These are phyloP conservation scores for Leiothrix lutea DNA, from an alignment of 2,113 vertebrate species.

Conservation along the genomic window DNA sequence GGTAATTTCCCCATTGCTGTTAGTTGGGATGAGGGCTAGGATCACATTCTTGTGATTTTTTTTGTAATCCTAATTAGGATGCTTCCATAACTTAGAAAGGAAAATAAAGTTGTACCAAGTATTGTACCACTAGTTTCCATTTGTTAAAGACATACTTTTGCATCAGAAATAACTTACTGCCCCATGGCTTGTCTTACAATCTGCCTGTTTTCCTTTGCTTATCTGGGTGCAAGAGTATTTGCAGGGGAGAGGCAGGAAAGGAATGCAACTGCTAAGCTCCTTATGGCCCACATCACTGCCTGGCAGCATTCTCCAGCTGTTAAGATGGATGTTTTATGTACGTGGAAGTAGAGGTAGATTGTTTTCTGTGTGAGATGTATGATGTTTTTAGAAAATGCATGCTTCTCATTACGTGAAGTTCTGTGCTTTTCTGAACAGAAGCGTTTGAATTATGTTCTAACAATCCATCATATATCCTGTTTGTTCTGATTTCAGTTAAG, in stretches of 20 bases:
- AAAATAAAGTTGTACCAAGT: not conserved
- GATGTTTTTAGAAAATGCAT: not conserved
- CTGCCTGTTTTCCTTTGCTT: not conserved
- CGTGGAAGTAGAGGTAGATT: not conserved
- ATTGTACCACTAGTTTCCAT: not conserved
- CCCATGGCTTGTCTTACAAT: constrained; percentile 13
- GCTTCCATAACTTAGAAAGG: not conserved
- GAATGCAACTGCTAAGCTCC: constrained; percentile 43
- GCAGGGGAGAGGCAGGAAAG: constrained; percentile 17
- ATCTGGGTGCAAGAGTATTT: constrained; percentile 1
- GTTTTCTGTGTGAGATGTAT: constrained; percentile 2
- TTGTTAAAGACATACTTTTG: constrained; percentile 25
- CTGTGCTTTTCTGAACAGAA: not conserved
- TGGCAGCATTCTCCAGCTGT: constrained; percentile 45
- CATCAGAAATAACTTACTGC: constrained; percentile 28
- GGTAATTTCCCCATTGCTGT: not conserved
- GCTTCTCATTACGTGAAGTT: not conserved
- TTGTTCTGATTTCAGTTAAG: constrained; percentile 16
- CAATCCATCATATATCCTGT: not conserved
- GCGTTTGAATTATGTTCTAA: constrained; percentile 12
- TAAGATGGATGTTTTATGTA: constrained; percentile 22
- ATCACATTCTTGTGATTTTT: not conserved
- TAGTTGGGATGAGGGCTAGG: not conserved
- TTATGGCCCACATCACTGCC: not conserved
- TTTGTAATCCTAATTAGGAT: not conserved